These are phyloP conservation scores for Pantherophis alleghaniensis DNA, from an alignment of 2,797 vertebrate genomes.

Conservation along the genomic window DNA sequence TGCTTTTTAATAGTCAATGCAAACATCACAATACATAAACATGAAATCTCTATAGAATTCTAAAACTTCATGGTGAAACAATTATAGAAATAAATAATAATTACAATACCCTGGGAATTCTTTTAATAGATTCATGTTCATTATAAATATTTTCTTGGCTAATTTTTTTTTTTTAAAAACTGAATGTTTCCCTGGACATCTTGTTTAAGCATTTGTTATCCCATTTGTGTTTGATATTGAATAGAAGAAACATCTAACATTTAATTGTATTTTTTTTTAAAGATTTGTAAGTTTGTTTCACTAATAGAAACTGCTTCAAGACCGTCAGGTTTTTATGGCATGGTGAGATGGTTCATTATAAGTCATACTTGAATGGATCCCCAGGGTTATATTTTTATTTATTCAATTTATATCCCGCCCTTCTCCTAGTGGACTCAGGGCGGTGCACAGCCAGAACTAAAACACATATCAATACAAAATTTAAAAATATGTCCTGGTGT, in stretches of 20 bases:
- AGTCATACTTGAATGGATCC: background rate
- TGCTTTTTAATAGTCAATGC: constrained; percentile 83
- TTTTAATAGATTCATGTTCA: constrained; percentile 74
- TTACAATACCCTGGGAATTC: constrained; percentile 78
- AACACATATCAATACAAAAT: no score
- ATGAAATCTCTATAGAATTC: constrained; percentile 75
- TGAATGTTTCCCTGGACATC: constrained; percentile 59
- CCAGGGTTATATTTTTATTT: background rate
- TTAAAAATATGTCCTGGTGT: background rate
- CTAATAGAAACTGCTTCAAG: background rate
- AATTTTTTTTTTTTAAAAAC: constrained; percentile 69
- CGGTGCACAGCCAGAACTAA: no score
- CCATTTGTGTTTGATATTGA: constrained; percentile 60
- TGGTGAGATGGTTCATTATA: background rate
- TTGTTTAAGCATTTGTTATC: constrained; percentile 66
- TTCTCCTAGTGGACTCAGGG: no score
- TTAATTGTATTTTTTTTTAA: background rate
- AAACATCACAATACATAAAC: constrained; percentile 82
- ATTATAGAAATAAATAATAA: constrained; percentile 82
- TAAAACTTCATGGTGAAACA: constrained; percentile 78
- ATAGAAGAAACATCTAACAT: constrained; percentile 58
- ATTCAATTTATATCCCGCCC: no score
- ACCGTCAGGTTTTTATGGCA: background rate
- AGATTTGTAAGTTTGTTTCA: background rate
- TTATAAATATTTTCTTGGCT: constrained; percentile 78